phyloP scores from a whole-genome alignment of 2,888 invertebrate genomes.

The Parnassius apollo region DNA sequence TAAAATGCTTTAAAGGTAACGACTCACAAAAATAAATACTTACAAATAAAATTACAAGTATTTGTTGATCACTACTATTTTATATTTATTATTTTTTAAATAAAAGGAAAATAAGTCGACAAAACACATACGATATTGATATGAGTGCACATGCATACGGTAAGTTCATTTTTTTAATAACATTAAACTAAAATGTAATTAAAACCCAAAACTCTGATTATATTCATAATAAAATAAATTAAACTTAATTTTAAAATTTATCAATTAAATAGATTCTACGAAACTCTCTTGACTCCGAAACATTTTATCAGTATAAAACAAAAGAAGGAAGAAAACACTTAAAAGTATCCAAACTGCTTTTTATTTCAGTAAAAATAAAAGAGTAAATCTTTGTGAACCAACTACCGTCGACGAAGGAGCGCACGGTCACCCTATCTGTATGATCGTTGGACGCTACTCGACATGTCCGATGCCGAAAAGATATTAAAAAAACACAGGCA shows the following conservation, averaged over 20 bases:
- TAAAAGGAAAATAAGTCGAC: too few species aligned
- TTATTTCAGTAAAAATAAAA: conserved; percentile 60
- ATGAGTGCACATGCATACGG: too few species aligned
- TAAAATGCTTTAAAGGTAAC: too few species aligned
- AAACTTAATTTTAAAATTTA: background rate
- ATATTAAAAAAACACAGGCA: conserved; percentile 55
- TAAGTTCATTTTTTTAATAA: too few species aligned
- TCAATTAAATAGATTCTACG: conserved; percentile 22
- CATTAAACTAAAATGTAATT: too few species aligned
- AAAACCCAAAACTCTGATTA: too few species aligned
- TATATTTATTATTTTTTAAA: too few species aligned
- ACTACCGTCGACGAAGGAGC: conserved; percentile 74
- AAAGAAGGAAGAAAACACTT: conserved; percentile 38
- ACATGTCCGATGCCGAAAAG: conserved; percentile 68
- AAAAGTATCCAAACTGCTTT: conserved; percentile 55
- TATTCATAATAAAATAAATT: too few species aligned
- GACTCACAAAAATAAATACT: too few species aligned
- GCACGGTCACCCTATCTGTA: conserved; percentile 70
- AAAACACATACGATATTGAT: too few species aligned
- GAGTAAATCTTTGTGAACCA: conserved; percentile 55
- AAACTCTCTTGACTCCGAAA: conserved; percentile 48
- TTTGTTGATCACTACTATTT: too few species aligned
- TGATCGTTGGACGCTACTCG: conserved; percentile 77
- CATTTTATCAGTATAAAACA: conserved; percentile 58
- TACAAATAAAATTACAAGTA: too few species aligned